Percentiles rank a stretch among this genome's conserved stretches.
Evolutionary conservation across 2,888 invertebrate species (phyloP).

Genomic region (Patella caerulea): DNA sequence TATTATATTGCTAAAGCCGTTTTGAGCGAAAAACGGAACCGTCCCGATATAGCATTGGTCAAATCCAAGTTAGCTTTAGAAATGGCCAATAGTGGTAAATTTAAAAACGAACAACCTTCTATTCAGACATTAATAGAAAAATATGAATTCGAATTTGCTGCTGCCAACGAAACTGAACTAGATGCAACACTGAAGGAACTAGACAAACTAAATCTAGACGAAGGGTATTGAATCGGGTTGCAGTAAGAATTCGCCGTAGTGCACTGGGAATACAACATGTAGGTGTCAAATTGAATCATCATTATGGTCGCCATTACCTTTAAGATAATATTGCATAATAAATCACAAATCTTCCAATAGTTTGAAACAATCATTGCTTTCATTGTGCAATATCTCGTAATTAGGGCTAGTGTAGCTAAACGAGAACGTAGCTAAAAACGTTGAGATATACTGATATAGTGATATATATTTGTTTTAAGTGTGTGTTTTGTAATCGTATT

Average conservation of each 20-base stretch:
- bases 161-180: not conserved
- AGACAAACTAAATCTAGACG: too few relatives aligned
- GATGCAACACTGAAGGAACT: not conserved
- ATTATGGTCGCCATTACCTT: not conserved
- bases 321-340: not conserved
- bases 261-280: too few relatives aligned
- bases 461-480: too few relatives aligned
- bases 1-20: constrained; percentile 6
- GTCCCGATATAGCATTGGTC: not conserved
- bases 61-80: not conserved
- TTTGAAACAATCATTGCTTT: too few relatives aligned
- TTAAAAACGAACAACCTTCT: not conserved
- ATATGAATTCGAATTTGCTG: not conserved
- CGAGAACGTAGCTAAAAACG: too few relatives aligned
- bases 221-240: too few relatives aligned
- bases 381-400: too few relatives aligned
- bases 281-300: not conserved
- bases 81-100: not conserved
- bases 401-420: too few relatives aligned
- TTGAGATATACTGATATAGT: too few relatives aligned
- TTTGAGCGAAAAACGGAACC: not conserved
- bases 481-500: too few relatives aligned
- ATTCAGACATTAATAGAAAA: not conserved
- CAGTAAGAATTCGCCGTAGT: too few relatives aligned
- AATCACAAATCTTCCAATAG: too few relatives aligned